phyloP scores from a whole-genome alignment of 2,797 vertebrate genomes.

The Trichosurus vulpecula region DNA sequence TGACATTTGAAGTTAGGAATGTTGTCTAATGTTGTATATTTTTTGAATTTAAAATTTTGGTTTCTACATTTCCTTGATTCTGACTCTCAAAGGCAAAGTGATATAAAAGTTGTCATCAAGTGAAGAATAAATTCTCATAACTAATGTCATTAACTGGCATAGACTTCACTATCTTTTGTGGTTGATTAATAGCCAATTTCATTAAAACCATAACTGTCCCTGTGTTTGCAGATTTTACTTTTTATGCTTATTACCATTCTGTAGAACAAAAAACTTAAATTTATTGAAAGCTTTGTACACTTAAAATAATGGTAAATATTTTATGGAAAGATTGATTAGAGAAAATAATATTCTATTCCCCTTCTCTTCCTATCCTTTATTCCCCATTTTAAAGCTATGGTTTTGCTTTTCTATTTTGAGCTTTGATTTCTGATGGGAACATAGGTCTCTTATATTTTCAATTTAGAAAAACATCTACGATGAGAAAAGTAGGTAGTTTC shows the following conservation, averaged over 20 bases:
- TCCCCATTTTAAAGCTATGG: neutral
- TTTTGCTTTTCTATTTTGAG: neutral
- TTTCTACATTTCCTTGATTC: neutral
- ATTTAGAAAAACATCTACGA: neutral
- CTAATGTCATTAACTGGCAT: neutral
- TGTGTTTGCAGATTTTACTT: neutral
- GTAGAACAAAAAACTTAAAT: neutral
- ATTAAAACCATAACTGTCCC: neutral
- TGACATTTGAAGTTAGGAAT: neutral
- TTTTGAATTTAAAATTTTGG: neutral
- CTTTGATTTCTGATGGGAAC: neutral
- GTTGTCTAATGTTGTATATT: neutral
- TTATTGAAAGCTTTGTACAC: neutral
- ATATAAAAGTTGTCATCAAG: neutral
- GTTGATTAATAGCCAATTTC: neutral
- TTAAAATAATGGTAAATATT: neutral
- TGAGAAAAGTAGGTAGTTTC: neutral
- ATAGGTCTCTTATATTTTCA: neutral
- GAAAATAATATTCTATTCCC: neutral
- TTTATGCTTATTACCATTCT: neutral
- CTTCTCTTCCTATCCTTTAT: neutral
- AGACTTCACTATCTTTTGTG: neutral
- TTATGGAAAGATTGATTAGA: neutral
- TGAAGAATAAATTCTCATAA: neutral
- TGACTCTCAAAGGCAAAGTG: neutral